Percentiles rank a stretch among this genome's conserved stretches.
Conservation (phyloP, 2,113 vertebrate genomes). For the Gnathonemus echidnorhynchus region DNA sequence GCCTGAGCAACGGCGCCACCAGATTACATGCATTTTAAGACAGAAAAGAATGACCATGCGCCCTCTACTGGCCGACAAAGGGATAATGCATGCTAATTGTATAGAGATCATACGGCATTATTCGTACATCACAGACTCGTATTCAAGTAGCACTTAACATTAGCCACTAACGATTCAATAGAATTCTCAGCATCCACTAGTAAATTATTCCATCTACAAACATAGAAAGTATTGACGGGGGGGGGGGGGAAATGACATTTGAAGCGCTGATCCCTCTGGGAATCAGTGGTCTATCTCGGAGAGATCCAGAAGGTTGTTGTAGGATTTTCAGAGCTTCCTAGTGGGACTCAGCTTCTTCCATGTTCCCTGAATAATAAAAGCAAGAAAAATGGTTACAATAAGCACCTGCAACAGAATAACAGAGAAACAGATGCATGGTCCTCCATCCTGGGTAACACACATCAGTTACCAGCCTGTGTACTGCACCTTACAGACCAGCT, state of each 20-base stretch:
- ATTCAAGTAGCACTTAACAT: conserved; percentile 74
- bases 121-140: conserved; percentile 70
- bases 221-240: conserved; percentile 57
- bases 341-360: background rate
- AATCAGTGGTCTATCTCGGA: conserved; percentile 54
- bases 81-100: conserved; percentile 57
- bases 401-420: background rate
- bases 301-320: background rate
- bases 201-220: conserved; percentile 81
- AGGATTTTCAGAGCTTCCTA: background rate
- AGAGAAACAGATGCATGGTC: background rate
- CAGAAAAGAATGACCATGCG: conserved; percentile 60
- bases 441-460: background rate
- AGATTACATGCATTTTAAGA: conserved; percentile 30
- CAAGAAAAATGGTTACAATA: background rate
- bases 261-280: conserved; percentile 57
- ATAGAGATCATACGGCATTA: conserved; percentile 56
- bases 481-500: background rate
- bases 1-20: conserved; percentile 41
- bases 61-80: conserved; percentile 72
- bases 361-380: background rate
- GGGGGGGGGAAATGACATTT: conserved; percentile 57
- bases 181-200: conserved; percentile 70
- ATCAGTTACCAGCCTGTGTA: background rate
- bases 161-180: conserved; percentile 67